Evolutionary conservation across 2,888 invertebrate species (phyloP).

Genomic region (Tyria jacobaeae): DNA sequence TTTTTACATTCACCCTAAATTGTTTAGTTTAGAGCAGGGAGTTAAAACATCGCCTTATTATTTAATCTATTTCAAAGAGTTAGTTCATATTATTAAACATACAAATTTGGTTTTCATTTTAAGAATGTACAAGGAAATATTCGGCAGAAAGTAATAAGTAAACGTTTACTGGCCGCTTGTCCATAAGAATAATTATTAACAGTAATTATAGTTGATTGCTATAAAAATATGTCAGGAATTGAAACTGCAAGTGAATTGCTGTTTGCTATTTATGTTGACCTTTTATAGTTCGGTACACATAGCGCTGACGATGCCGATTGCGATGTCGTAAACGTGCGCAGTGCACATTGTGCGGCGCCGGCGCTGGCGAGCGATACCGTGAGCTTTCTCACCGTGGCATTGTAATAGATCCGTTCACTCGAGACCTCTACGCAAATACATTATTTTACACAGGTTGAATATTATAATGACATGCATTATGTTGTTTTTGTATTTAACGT

Average conservation of each 20-base stretch:
- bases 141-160: conserved; percentile 14
- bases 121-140: conserved; percentile 17
- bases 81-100: not conserved
- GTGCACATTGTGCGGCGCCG: conserved; percentile 59
- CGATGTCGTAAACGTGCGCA: conserved; percentile 74
- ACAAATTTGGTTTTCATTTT: conserved; percentile 11
- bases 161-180: conserved; percentile 20
- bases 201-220: conserved; percentile 37
- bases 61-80: conserved; percentile 5
- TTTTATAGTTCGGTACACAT: conserved; percentile 65
- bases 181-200: conserved; percentile 45
- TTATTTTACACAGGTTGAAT: conserved; percentile 41
- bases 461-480: conserved; percentile 16
- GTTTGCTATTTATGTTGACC: conserved; percentile 59
- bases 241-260: conserved; percentile 50
- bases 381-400: conserved; percentile 79
- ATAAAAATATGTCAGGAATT: conserved; percentile 50
- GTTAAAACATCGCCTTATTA: conserved; percentile 15
- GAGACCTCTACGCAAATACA: conserved; percentile 66
- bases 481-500: not conserved
- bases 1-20: conserved; percentile 27
- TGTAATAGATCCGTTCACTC: conserved; percentile 76
- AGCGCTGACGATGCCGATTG: conserved; percentile 59
- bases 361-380: conserved; percentile 53
- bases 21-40: not conserved